Evolutionary conservation across 1,140 invertebrate species (phyloP), one percentile per base, ranked within the genome.

Genomic region (Drosophila suzukii): DNA sequence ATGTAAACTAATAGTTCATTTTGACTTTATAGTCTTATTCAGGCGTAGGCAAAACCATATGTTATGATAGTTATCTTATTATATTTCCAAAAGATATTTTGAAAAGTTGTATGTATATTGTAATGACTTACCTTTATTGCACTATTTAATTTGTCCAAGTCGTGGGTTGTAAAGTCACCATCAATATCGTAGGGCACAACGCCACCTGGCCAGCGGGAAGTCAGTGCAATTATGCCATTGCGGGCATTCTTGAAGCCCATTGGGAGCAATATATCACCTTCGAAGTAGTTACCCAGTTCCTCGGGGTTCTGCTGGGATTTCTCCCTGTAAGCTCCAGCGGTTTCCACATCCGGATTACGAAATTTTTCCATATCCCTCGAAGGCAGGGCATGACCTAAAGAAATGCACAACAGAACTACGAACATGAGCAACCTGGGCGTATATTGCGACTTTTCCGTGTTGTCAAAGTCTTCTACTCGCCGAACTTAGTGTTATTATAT

Each of bases 121-220:
- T 4, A 2, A 46, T 11, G 20, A 8, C 30, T 39, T 6, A 56
- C 65, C 47, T 93, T 93, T 71, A 96, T 95, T 0, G 95, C 95
- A 6, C 93, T 93, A 76, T 93, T 90, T 24, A 96, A 95, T 38
- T 94, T 83, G 6, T 92, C 92, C 56, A 92, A n/a, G 34, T 91
- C 81, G 8, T 84, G 65, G 10, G 55, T 91, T 94, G 94, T 93
- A 76, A 95, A 97, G 41, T 92, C 89, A 15, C 94, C 94, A 6
- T 94, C 93, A 44, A 97, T 95, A 68, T 94, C 92, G 79, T 95
- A 97, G 2, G 96, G 96, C 2, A 97, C 93, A 3, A 94, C 91
- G 4, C 95, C 96, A 1, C 94, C 93, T 0, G 95, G 93, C 96
- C 96, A 97, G 13, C 94, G 92, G 0, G 92, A 92, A 0, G 93